Conservation (phyloP, 2,888 invertebrate genomes). For the Camponotus fellah region DNA sequence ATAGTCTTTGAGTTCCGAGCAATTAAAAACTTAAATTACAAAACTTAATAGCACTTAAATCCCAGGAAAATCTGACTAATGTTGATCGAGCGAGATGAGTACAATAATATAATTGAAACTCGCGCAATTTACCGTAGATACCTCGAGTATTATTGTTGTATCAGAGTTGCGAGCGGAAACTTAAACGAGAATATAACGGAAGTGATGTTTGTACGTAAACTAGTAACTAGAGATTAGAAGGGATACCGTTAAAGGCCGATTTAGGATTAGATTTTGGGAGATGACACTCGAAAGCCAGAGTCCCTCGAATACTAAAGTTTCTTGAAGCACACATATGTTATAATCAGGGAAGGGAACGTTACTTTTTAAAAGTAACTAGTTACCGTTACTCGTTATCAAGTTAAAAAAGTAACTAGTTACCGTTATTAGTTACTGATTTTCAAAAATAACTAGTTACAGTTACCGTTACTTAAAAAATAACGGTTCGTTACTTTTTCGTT, state of each 20-base stretch:
- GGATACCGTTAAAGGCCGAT: constrained; percentile 23
- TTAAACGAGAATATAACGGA: constrained; percentile 14
- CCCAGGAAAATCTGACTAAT: neutral
- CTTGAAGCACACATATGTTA: neutral
- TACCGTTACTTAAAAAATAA: too few species aligned
- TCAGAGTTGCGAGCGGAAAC: constrained; percentile 1
- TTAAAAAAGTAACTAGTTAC: too few species aligned
- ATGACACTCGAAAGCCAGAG: constrained; percentile 1
- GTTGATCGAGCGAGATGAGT: neutral
- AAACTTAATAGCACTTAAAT: neutral
- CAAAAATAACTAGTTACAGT: too few species aligned
- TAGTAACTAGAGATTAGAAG: neutral
- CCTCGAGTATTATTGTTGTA: constrained; percentile 25
- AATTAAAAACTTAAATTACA: constrained; percentile 8
- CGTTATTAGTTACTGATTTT: too few species aligned
- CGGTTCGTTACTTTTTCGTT: too few species aligned
- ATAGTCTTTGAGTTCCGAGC: neutral
- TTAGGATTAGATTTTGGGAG: too few species aligned
- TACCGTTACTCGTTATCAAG: too few species aligned
- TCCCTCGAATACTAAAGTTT: neutral
- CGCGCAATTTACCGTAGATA: constrained; percentile 16
- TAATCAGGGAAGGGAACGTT: too few species aligned
- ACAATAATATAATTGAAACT: constrained; percentile 13
- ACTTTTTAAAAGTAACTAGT: too few species aligned
- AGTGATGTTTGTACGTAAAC: constrained; percentile 10